Conservation (phyloP, 2,113 vertebrate genomes). For the Lycaon pictus region DNA sequence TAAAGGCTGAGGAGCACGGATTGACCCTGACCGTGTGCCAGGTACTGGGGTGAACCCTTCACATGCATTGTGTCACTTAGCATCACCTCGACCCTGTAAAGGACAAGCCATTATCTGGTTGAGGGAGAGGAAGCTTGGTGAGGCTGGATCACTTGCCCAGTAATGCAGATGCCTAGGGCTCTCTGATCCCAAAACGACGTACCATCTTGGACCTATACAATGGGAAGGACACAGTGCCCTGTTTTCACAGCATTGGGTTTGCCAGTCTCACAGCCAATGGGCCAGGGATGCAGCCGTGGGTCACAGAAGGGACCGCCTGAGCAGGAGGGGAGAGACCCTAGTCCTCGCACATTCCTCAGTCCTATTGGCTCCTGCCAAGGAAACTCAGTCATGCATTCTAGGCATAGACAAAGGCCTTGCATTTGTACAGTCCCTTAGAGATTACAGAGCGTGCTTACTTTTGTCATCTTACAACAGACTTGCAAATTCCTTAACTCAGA, state of each 20-base stretch:
- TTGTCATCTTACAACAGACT: not conserved
- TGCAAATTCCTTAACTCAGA: not conserved
- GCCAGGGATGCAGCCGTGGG: not conserved
- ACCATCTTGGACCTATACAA: not conserved
- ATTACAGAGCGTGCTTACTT: not conserved
- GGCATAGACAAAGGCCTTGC: not conserved
- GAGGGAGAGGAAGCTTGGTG: not conserved
- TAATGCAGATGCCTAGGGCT: not conserved
- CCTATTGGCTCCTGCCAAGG: not conserved
- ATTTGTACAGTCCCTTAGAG: no score
- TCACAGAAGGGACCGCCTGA: rapidly evolving
- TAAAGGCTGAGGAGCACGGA: not conserved
- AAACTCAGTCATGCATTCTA: not conserved
- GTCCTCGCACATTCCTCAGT: not conserved
- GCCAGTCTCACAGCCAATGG: rapidly evolving
- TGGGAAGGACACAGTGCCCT: not conserved
- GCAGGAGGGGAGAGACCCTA: not conserved
- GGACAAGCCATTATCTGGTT: no score
- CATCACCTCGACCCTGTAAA: not conserved
- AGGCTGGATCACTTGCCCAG: not conserved
- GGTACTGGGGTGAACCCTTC: not conserved
- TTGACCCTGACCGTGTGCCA: not conserved
- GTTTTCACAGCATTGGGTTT: not conserved
- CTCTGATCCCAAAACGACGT: not conserved
- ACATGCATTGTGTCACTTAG: not conserved